Base-by-base conservation (phyloP, 1,140 invertebrate species). In the Rhopalosiphum padi region DNA sequence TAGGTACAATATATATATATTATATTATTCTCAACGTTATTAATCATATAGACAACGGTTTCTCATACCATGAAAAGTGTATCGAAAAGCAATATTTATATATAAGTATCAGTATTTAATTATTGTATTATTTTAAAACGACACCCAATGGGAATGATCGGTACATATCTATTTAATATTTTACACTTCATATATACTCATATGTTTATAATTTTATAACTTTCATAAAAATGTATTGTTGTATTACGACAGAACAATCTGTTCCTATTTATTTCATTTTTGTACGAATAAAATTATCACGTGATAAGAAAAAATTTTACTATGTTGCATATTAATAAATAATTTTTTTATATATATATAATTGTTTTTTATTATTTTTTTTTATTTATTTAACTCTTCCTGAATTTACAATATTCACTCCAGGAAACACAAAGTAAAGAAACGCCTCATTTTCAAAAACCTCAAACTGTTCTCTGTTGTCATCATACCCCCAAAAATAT, bases 61-160 rank as follows among this genome's bases (percentile, higher is more conserved):
- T 55, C 22, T 9, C 11, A 37, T 89, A 53, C 37, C 86, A 1
- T 46, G n/a, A 37, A 55, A 55, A 41, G 88, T 89, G 88, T 89
- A 89, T 89, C 51, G 7, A 89, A 55, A 89, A 89, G 88, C 88
- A 89, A 89, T 89, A 89, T 55, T 89, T 55, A 55, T 18, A 15
- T 7, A 6, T 86, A 41, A 41, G 37, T 30, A 30, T 51, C 48
- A 4, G 48, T 51, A 51, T n/a, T n/a, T 18, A 23, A 6, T 77
- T n/a, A 51, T n/a, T 6, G 55, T 60, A 60, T 68, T 68, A 0
- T 77, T n/a, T 30, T 60, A 60, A 60, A 60, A 15, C 15, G 60
- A 23, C 60, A 7, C n/a, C 15, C 4, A 2, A 77, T 30, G n/a
- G 2, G 5, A 18, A n/a, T 30, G 60, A 11, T 77, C n/a, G 3